Evolutionary conservation across 2,113 vertebrate genomes (phyloP), one percentile per base, ranked within the genome.

Genomic region (Lates calcarifer): DNA sequence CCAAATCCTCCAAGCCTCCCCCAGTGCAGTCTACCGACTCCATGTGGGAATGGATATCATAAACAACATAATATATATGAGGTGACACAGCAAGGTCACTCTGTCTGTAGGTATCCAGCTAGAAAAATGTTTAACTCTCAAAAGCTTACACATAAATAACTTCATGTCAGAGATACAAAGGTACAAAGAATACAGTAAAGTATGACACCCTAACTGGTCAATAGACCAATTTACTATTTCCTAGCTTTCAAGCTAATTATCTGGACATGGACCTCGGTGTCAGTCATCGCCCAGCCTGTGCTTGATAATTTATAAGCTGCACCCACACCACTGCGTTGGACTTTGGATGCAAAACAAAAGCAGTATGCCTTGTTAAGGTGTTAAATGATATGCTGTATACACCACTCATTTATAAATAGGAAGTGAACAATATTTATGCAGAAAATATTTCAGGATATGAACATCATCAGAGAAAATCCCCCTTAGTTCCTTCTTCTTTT

Each of bases 1-100:
- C n/a, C n/a, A n/a, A n/a, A n/a, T n/a, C n/a, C n/a, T n/a, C n/a
- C n/a, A n/a, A n/a, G n/a, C n/a, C n/a, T n/a, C n/a, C n/a, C n/a
- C n/a, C n/a, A n/a, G n/a, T n/a, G n/a, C n/a, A n/a, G n/a, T n/a
- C n/a, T 24, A 66, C n/a, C 6, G 63, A 45, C 47, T 41, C 41
- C 39, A 13, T 31, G 43, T 43, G 35, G 28, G 24, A 26, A 33
- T 11, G 66, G 31, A 87, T 31, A 75, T 83, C 72, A 72, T 53
- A 41, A 56, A 75, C 69, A 51, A 35, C 24, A 64, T 43, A 72
- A 55, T 79, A 74, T 65, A 89, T 84, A 55, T 65, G 78, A 80
- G 80, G 31, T 66, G 81, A 77, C 81, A 74, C 37, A 51, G 14
- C 29, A 41, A 67, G 47, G 75, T 86, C 77, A 55, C 28, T 11